Conservation (phyloP, 2,797 vertebrate species). For the Cossypha polioptera region DNA sequence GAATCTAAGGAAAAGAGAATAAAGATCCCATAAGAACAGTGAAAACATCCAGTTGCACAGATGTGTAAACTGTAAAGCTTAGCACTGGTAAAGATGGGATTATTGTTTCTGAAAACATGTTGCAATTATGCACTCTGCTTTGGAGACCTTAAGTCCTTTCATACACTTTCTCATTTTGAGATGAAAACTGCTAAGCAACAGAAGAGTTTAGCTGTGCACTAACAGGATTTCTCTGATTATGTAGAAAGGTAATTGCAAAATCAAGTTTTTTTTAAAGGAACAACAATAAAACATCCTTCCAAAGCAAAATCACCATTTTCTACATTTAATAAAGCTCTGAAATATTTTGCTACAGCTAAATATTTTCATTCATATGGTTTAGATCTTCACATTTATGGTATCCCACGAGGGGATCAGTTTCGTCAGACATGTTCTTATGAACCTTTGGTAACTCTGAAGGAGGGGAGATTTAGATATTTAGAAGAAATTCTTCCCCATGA, state of each 20-base stretch:
- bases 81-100: not conserved
- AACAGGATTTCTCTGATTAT: not conserved
- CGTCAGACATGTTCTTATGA: not conserved
- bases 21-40: not conserved
- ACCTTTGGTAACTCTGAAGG: rapidly evolving
- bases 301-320: not conserved
- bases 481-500: not conserved
- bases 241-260: not conserved
- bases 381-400: not conserved
- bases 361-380: rapidly evolving
- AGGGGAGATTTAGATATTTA: not conserved
- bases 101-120: not conserved
- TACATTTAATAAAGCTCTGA: not conserved
- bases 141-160: not conserved
- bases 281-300: not conserved
- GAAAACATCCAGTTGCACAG: not conserved
- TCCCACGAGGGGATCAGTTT: not conserved
- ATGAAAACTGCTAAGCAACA: not conserved
- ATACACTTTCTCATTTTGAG: not conserved
- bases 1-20: not conserved
- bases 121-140: not conserved
- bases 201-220: not conserved
- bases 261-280: not conserved
- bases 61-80: not conserved
- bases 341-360: not conserved